Percentiles rank a stretch among this genome's conserved stretches.
phyloP scores from a whole-genome alignment of 2,888 invertebrate genomes.

The Drosophila dives region DNA sequence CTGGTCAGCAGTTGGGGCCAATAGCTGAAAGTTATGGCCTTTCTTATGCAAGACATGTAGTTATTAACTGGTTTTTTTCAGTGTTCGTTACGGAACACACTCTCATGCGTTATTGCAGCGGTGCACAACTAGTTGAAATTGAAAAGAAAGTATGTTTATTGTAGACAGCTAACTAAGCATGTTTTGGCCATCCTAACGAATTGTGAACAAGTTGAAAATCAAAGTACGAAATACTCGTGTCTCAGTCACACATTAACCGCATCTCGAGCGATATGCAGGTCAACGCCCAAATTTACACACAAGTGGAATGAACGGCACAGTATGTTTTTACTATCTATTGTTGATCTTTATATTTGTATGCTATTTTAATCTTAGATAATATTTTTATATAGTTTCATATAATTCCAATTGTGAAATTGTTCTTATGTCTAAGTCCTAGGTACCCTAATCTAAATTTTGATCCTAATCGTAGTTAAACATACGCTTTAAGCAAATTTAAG shows the following conservation, averaged over 20 bases:
- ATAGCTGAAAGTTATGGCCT: conserved; percentile 36
- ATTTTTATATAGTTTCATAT: neutral
- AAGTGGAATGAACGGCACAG: conserved; percentile 70
- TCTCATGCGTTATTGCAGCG: conserved; percentile 20
- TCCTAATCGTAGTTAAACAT: neutral
- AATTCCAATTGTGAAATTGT: conserved; percentile 4
- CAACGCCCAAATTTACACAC: conserved; percentile 37
- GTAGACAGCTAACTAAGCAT: conserved; percentile 14
- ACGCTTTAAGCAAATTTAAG: neutral
- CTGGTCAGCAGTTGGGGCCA: conserved; percentile 12
- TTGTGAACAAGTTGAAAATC: conserved; percentile 52
- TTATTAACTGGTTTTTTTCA: conserved; percentile 68
- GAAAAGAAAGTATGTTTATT: conserved; percentile 69
- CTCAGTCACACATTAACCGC: conserved; percentile 21
- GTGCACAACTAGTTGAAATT: conserved; percentile 63
- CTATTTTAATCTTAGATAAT: neutral
- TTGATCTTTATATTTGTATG: conserved; percentile 11
- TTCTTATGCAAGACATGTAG: conserved; percentile 48
- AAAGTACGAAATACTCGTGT: conserved; percentile 21
- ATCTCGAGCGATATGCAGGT: conserved; percentile 24
- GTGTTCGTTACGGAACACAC: conserved; percentile 19
- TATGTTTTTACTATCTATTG: conserved; percentile 34
- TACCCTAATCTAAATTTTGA: too few species aligned
- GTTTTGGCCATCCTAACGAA: conserved; percentile 41
- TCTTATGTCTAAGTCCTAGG: too few species aligned